Conservation (phyloP, 2,888 invertebrate species). For the Apomyelois bistriatella region DNA sequence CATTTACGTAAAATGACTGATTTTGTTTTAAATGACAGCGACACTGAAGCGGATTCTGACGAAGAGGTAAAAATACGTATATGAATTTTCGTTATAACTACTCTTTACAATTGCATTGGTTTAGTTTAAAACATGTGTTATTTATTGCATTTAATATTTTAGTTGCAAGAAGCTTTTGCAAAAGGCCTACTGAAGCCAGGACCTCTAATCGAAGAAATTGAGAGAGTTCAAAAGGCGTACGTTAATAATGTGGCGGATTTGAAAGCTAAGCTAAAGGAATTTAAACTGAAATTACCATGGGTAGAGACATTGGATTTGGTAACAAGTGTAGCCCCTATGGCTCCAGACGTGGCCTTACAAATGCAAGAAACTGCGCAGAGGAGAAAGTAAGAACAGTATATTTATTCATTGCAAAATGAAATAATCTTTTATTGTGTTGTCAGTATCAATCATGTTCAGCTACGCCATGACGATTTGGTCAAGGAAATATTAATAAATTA, state of each 20-base stretch:
- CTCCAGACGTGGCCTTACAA: constrained; percentile 90
- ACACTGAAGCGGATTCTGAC: constrained; percentile 78
- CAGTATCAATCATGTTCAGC: no score
- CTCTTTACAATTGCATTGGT: no score
- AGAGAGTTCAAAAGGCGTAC: constrained; percentile 76
- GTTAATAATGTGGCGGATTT: constrained; percentile 88
- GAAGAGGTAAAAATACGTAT: constrained; percentile 64
- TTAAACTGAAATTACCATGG: constrained; percentile 89
- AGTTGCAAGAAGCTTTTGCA: constrained; percentile 95
- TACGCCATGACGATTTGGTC: no score
- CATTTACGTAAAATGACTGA: constrained; percentile 53
- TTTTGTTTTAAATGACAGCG: constrained; percentile 68
- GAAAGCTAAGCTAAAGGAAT: constrained; percentile 84
- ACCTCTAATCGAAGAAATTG: constrained; percentile 85
- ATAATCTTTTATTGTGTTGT: no score
- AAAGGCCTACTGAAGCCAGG: constrained; percentile 93
- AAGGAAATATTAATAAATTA: no score
- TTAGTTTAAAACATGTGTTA: no score
- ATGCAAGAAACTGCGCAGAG: constrained; percentile 87
- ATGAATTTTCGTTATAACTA: no score
- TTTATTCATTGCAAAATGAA: no score
- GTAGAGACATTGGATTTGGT: constrained; percentile 90
- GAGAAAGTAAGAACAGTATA: constrained; percentile 64
- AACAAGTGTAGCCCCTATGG: constrained; percentile 88
- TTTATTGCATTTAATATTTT: constrained; percentile 28